phyloP scores from a whole-genome alignment of 2,888 invertebrate genomes.

The Elysia crispata region DNA sequence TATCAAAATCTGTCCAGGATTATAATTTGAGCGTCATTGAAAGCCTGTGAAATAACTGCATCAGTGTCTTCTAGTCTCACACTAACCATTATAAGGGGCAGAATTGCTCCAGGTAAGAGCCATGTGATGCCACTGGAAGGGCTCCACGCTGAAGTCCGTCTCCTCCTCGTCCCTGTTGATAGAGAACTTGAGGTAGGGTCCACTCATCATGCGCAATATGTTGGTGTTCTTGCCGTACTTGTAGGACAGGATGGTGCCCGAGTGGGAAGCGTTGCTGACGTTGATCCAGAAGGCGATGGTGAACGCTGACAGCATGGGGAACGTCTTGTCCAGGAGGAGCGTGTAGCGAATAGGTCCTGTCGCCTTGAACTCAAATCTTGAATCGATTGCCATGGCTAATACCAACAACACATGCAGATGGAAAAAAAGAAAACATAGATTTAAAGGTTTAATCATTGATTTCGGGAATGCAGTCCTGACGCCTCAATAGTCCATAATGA shows the following conservation, averaged over 20 bases:
- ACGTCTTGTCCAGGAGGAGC: conserved; percentile 70
- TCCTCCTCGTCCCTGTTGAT: conserved; percentile 59
- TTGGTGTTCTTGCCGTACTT: conserved; percentile 59
- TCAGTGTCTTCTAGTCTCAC: too few relatives aligned
- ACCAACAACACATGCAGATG: too few relatives aligned
- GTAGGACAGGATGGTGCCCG: conserved; percentile 71
- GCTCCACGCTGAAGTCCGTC: conserved; percentile 61
- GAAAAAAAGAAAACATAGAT: too few relatives aligned
- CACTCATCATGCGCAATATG: conserved; percentile 65
- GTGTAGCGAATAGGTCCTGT: conserved; percentile 68
- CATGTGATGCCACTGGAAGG: conserved; percentile 69
- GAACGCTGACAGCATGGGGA: conserved; percentile 70
- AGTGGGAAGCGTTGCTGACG: conserved; percentile 56
- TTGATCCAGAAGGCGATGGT: conserved; percentile 75
- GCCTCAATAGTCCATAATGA: too few relatives aligned
- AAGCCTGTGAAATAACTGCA: too few relatives aligned
- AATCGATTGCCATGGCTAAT: conserved; percentile 72
- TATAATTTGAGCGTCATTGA: too few relatives aligned
- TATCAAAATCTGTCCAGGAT: too few relatives aligned
- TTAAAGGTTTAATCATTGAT: too few relatives aligned
- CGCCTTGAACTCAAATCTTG: conserved; percentile 69
- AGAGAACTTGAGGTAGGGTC: conserved; percentile 64
- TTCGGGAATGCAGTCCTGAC: too few relatives aligned
- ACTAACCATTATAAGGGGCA: too few relatives aligned
- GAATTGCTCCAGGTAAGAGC: conserved; percentile 69